Base-by-base conservation (phyloP, 2,797 vertebrate genomes). In the Sebastes steindachneri region DNA sequence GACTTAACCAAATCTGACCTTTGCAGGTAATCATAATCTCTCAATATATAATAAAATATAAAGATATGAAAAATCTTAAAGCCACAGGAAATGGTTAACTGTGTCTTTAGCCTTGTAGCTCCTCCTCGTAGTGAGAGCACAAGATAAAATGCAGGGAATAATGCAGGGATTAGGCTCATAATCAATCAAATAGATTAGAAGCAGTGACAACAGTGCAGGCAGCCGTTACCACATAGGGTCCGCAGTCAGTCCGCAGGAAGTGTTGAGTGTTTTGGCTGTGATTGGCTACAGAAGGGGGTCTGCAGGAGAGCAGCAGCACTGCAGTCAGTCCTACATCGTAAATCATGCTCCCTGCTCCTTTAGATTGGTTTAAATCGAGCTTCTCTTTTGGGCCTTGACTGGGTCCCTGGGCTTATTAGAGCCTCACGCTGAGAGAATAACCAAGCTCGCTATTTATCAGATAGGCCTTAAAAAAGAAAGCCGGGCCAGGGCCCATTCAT, bases 331-430 rank as follows among this genome's bases (percentile, higher is more conserved):
- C 86, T 60, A 80, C 83, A 60, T 95, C 93, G 85, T 95, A 94
- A 95, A 96, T 95, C 95, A 95, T 89, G 82, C 85, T 94, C 91
- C 59, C 64, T 83, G 86, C 74, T 89, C 83, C 77, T 82, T 90
- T 89, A 94, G 92, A 93, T 93, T 94, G 91, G 90, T 94, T 94
- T 95, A 95, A 94, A 94, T 93, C 77, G 73, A 91, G 93, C 90
- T 88, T 91, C 88, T 90, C 91, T 87, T 93, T 92, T 81, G 93
- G 91, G 92, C 86, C 90, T 89, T 78, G 89, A 90, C 90, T 92
- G 70, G 89, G 89, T 95, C 93, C 91, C 93, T 86, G 75, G 89
- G 89, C 94, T 95, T 95, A 94, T 95, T 95, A 95, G 91, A 92
- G 91, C 82, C 88, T 88, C 89, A 89, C 68, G 77, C 89, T 86